Conservation (phyloP, 2,113 vertebrate species). For the Salvator merianae region DNA sequence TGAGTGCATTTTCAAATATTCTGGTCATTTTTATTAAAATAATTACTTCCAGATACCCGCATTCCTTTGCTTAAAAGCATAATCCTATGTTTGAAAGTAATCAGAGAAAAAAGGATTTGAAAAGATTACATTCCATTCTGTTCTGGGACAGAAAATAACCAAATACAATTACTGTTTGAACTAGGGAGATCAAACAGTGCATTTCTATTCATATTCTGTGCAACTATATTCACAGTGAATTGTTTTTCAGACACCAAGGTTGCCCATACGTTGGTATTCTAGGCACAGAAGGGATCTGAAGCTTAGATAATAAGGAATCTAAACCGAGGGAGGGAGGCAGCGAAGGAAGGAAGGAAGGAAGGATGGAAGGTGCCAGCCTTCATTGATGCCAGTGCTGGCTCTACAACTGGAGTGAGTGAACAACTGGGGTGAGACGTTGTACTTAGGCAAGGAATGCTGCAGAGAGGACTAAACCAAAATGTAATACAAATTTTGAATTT, state of each 20-base stretch:
- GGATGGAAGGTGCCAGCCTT: neutral
- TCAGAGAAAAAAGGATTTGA: conserved; percentile 41
- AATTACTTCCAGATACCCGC: neutral
- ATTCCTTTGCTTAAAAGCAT: neutral
- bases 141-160: conserved; percentile 25
- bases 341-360: too few species aligned
- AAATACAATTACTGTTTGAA: conserved; percentile 41
- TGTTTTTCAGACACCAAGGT: neutral
- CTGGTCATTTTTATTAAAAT: conserved; percentile 20
- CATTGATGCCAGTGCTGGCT: neutral
- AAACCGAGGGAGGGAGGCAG: neutral
- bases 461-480: too few species aligned
- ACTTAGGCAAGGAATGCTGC: too few species aligned
- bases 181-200: conserved; percentile 27
- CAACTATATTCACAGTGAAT: conserved; percentile 7
- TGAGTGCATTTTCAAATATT: conserved; percentile 23
- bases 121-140: conserved; percentile 8
- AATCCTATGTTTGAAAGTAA: conserved; percentile 32
- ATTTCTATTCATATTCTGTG: conserved; percentile 21
- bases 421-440: neutral
- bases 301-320: neutral
- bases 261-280: neutral
- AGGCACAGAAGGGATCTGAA: neutral
- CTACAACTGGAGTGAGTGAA: neutral
- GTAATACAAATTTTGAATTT: too few species aligned